Percentiles rank a stretch among this genome's conserved stretches.
Evolutionary conservation across 2,797 vertebrate genomes (phyloP).

Genomic region (Amniataba percoides): DNA sequence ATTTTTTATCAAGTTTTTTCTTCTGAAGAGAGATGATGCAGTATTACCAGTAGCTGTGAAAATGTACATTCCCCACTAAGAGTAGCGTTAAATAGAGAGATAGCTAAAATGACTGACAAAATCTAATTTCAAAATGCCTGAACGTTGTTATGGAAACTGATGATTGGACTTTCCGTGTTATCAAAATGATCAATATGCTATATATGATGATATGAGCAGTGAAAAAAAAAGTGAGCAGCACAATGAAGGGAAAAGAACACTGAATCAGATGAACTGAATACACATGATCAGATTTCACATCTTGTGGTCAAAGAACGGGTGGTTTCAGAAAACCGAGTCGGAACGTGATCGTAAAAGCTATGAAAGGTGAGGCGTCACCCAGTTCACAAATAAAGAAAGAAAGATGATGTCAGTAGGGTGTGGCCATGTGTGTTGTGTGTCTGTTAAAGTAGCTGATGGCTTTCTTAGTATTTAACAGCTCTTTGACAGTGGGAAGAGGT

Average conservation of each 20-base stretch:
- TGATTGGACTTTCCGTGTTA: not conserved
- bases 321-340: not conserved
- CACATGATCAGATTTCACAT: not conserved
- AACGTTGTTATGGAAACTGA: not conserved
- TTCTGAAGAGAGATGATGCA: not conserved
- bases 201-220: not conserved
- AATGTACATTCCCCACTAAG: too few relatives aligned
- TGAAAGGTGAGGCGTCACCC: not conserved
- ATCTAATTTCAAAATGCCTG: not conserved
- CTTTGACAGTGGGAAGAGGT: not conserved
- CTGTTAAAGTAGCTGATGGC: conserved; percentile 3
- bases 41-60: not conserved
- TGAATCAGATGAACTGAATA: not conserved
- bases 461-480: not conserved
- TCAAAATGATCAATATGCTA: not conserved
- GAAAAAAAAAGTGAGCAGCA: not conserved
- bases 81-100: not conserved
- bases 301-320: not conserved
- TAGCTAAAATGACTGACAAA: not conserved
- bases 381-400: conserved; percentile 12
- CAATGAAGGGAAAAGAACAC: not conserved
- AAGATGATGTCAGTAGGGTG: conserved; percentile 9
- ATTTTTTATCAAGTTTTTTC: not conserved
- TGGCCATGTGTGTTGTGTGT: not conserved
- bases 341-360: conserved; percentile 5